Evolutionary conservation across 2,797 vertebrate species (phyloP), one percentile per base, ranked within the genome.

Genomic region (Arctocebus calabarensis): DNA sequence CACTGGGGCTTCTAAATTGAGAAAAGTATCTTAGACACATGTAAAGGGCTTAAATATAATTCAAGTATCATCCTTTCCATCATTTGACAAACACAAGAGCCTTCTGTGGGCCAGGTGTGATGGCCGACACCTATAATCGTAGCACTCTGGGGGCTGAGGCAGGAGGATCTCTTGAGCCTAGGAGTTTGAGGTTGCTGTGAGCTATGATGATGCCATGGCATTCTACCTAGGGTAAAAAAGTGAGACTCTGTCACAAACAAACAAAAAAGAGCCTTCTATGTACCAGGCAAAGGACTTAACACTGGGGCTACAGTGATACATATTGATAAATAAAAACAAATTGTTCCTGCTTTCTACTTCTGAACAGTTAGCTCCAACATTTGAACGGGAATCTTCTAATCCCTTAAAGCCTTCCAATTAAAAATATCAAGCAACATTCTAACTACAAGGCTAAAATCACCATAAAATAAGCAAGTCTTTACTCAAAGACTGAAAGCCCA

Each of bases 391-490:
- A 45, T 81, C 40, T 79, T 79, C 40, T 37, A 88, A 37, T 48
- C 37, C 23, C 75, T 85, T 83, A n/a, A 71, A 86, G 45, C 64
- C n/a, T 64, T 68, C 82, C 25, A 66, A 52, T 82, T n/a, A 82
- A 92, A 92, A 90, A 32, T 68, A 75, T 57, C 71, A 84, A 91
- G 85, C 20, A 75, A 64, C 23, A 78, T 59, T 85, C 52, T 59
- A 73, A 84, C 57, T 10, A 52, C 45, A 22, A 52, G 59, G 57
- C 57, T 78, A 90, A 85, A 85, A 62, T 79, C 37, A 59, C 23
- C 20, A 7, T 23, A 74, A 34, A 37, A 70, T 73, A n/a, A 85
- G 43, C 8, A n/a, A 64, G 10, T 77, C 52, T 92, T 92, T 22
- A 89, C 2, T 48, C 13, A 82, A 86, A 87, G 66, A 82, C 68